Evolutionary conservation across 2,113 vertebrate genomes (phyloP).

Genomic region (Suricata suricatta): DNA sequence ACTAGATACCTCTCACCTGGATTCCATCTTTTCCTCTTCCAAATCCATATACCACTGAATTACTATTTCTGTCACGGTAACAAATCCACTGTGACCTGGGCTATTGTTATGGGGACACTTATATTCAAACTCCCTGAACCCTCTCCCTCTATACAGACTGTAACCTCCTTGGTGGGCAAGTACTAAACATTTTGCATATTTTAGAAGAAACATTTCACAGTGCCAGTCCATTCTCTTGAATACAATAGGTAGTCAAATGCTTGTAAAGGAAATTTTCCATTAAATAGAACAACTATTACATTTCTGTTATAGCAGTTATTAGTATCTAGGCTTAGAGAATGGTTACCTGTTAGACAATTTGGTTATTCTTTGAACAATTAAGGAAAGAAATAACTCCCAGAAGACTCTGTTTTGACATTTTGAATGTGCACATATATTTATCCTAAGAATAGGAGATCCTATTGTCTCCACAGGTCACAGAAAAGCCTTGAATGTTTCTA

Average conservation of each 20-base stretch:
- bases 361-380: conserved; percentile 22
- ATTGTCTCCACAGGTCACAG: background rate
- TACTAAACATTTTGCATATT: conserved; percentile 39
- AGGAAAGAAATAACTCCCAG: background rate
- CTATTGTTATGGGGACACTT: background rate
- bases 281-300: conserved; percentile 7
- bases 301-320: conserved; percentile 52
- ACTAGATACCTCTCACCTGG: background rate
- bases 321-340: conserved; percentile 16
- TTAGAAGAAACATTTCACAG: conserved; percentile 33
- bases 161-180: background rate
- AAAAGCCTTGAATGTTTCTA: background rate
- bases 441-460: background rate
- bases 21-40: background rate
- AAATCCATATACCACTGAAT: background rate
- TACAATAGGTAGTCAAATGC: conserved; percentile 29
- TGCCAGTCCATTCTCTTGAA: conserved; percentile 39
- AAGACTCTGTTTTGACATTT: conserved; percentile 27
- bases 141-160: background rate
- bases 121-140: background rate
- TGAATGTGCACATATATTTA: background rate
- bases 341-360: conserved; percentile 48
- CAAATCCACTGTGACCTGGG: background rate
- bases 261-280: conserved; percentile 23
- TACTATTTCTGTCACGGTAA: conserved; percentile 4